Evolutionary conservation across 2,113 vertebrate species (phyloP).

Genomic region (Oophaga pumilio): DNA sequence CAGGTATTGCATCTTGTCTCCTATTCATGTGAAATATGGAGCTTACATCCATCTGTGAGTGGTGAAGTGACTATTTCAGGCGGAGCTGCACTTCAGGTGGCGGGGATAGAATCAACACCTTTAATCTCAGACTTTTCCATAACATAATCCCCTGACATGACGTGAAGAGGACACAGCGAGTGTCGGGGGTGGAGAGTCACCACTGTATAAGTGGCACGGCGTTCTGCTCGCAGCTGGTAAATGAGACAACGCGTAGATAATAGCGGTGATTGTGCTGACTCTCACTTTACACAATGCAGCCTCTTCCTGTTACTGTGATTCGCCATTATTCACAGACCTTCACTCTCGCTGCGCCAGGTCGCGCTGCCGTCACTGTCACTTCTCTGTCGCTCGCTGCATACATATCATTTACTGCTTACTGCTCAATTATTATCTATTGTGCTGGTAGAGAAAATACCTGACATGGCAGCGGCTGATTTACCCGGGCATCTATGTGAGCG

Average conservation of each 20-base stretch:
- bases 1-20: too few relatives aligned
- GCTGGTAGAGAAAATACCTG: not conserved
- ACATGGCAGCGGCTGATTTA: not conserved
- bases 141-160: conserved; percentile 32
- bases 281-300: conserved; percentile 43
- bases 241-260: conserved; percentile 61
- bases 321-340: not conserved
- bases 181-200: not conserved
- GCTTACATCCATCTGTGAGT: too few relatives aligned
- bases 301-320: conserved; percentile 12
- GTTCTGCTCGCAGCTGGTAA: conserved; percentile 62
- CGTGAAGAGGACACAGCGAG: conserved; percentile 20
- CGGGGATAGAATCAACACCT: not conserved
- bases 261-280: conserved; percentile 56
- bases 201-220: not conserved
- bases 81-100: not conserved
- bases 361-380: not conserved
- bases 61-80: too few relatives aligned
- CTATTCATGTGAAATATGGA: too few relatives aligned
- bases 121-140: not conserved
- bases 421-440: conserved; percentile 29
- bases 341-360: not conserved
- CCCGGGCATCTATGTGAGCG: not conserved
- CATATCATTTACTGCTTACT: conserved; percentile 38
- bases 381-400: conserved; percentile 1